Evolutionary conservation across 53 echinoderm and acorn worm genomes (phyloP).

Genomic region (Patiria pectinifera): DNA sequence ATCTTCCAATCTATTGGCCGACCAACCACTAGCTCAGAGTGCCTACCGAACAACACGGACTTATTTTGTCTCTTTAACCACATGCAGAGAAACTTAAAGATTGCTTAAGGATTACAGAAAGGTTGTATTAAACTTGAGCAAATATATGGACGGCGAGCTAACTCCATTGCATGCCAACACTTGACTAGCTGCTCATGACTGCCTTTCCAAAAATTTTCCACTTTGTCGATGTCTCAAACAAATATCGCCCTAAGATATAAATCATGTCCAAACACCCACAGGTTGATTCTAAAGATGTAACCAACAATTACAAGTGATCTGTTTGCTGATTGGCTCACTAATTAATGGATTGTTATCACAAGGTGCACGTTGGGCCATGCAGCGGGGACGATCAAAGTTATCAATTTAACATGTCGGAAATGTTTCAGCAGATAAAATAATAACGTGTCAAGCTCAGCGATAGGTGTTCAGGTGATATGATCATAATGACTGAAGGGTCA

Average conservation of each 20-base stretch:
- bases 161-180: background rate
- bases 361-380: background rate
- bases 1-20: no score
- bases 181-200: background rate
- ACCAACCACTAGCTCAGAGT: no score
- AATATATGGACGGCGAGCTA: background rate
- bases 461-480: background rate
- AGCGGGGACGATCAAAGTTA: background rate
- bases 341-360: background rate
- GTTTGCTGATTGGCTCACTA: slow-evolving; percentile 19
- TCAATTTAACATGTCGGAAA: background rate
- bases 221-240: background rate
- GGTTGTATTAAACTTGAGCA: background rate
- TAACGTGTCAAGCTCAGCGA: background rate
- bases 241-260: background rate
- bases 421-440: background rate
- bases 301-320: slow-evolving; percentile 20
- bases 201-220: background rate
- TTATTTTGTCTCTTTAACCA: no score
- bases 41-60: no score
- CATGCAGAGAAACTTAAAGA: no score
- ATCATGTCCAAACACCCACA: background rate
- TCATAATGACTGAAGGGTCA: background rate
- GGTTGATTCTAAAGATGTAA: slow-evolving; percentile 27
- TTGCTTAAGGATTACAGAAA: no score